phyloP scores from a whole-genome alignment of 2,797 vertebrate genomes.

The Sebastes hopkinsi region DNA sequence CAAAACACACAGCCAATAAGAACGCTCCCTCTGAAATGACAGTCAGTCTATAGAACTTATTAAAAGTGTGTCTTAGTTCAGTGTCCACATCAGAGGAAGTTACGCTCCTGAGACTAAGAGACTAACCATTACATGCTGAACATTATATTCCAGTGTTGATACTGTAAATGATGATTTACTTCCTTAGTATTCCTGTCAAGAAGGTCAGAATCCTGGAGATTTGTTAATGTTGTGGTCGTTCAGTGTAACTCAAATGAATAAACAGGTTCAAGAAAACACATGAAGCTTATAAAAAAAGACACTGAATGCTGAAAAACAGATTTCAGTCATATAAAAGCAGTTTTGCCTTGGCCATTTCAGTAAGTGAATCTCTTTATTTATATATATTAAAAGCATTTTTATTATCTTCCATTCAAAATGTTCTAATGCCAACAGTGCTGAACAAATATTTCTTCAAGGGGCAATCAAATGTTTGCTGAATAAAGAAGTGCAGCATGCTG shows the following conservation, averaged over 20 bases:
- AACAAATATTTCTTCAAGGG: neutral
- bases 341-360: neutral
- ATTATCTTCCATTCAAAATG: neutral
- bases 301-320: neutral
- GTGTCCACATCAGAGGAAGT: neutral
- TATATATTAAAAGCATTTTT: neutral
- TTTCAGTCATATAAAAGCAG: neutral
- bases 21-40: too few relatives aligned
- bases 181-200: neutral
- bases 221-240: neutral
- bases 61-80: neutral
- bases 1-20: too few relatives aligned
- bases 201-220: neutral
- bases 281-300: neutral
- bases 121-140: too few relatives aligned
- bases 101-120: too few relatives aligned
- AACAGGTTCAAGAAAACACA: neutral
- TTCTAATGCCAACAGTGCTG: neutral
- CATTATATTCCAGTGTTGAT: too few relatives aligned
- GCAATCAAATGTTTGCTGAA: neutral
- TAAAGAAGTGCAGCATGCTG: neutral
- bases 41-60: neutral
- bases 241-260: too few relatives aligned
- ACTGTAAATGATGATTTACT: neutral
- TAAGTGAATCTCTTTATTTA: neutral